Base-by-base conservation (phyloP, 2,888 invertebrate genomes). In the Diplazon laetatorius region DNA sequence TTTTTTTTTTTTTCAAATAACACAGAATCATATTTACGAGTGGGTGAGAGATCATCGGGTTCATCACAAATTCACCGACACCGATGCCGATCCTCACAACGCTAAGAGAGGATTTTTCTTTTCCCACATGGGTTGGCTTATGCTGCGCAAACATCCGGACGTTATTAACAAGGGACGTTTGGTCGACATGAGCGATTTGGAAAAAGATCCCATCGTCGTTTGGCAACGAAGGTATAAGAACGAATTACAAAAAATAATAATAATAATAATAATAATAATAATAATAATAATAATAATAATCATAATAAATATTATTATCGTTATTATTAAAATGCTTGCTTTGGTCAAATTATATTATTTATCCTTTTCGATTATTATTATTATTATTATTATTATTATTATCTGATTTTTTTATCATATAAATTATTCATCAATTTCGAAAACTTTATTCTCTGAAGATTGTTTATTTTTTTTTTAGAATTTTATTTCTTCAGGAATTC, bases 41-140 rank as follows among this genome's bases (percentile, higher is more conserved):
- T 98, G 97, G 97, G 95, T 94, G 0, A 92, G 95, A 55, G 95
- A 96, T 90, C 96, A 96, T 90, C 92, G 96, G 82, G 97, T 96
- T 3, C 97, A 98, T 90, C 98, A 98, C 91, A 97, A 97, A 91
- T 98, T 95, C 91, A 95, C 95, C 20, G 96, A 96, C 86, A 97
- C 97, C 0, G 94, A 97, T 87, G 97, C 97, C 0, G 97, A 98
- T 91, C 98, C 97, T 0, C 97, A 98, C 90, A 97, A 97, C 87
- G 95, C 96, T 0, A 93, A 93, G 39, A 93, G 97, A 78, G 99
- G 98, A 0, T 98, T 98, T 92, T 98, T 98, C 93, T 98, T 98
- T 92, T 95, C 97, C 0, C 98, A 98, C 91, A 96, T 98, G 89
- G 98, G 98, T 18, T 98, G 98, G 98, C 92, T 98, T 82, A 93